Evolutionary conservation across 1,140 invertebrate genomes (phyloP).

Genomic region (Lasioglossum albipes): DNA sequence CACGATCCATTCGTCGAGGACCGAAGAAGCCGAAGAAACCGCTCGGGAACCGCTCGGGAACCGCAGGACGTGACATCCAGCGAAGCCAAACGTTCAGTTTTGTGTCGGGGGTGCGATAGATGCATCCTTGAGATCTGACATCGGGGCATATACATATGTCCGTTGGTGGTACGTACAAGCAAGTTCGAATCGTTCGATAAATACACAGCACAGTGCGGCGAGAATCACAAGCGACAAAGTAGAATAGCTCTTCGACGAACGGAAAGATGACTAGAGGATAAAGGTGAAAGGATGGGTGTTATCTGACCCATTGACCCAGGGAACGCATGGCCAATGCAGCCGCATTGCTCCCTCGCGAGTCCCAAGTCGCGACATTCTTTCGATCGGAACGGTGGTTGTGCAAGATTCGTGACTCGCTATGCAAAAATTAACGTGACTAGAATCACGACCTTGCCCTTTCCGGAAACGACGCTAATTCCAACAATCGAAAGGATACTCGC

Average conservation of each 20-base stretch:
- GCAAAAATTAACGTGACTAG: not conserved
- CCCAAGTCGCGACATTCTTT: too few relatives aligned
- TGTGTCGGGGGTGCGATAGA: constrained; percentile 22
- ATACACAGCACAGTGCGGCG: too few relatives aligned
- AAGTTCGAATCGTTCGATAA: not conserved
- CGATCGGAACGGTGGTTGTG: not conserved
- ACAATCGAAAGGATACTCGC: not conserved
- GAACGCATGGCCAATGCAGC: not conserved
- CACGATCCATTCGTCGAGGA: not conserved
- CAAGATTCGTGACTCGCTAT: not conserved
- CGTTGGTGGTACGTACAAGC: constrained; percentile 24
- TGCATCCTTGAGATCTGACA: constrained; percentile 34
- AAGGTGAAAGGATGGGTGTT: not conserved
- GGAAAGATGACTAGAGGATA: not conserved
- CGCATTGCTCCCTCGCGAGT: not conserved
- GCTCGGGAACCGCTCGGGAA: too few relatives aligned
- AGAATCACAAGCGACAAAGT: not conserved
- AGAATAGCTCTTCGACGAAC: not conserved
- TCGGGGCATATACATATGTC: constrained; percentile 40
- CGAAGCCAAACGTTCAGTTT: not conserved
- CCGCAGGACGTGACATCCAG: constrained; percentile 3
- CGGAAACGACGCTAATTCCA: not conserved
- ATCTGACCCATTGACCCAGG: constrained; percentile 38
- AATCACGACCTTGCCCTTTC: constrained; percentile 1
- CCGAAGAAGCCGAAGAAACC: too few relatives aligned